Conservation (phyloP, 2,113 vertebrate species). For the Propithecus coquereli region DNA sequence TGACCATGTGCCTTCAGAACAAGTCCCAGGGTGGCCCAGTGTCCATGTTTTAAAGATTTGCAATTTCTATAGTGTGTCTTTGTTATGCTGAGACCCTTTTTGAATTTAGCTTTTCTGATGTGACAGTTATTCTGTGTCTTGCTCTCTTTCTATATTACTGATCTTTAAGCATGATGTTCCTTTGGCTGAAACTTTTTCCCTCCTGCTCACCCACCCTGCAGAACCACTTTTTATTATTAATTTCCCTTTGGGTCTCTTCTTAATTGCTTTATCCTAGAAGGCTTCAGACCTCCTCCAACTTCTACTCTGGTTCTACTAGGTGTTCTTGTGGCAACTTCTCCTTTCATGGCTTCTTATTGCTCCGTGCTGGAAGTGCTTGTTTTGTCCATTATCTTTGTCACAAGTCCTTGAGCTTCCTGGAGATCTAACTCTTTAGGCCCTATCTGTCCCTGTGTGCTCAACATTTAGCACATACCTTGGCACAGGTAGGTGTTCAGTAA, state of each 20-base stretch:
- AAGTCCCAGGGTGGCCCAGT: not conserved
- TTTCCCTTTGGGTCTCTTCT: not conserved
- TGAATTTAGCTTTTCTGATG: not conserved
- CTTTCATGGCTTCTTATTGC: not conserved
- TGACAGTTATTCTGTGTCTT: not conserved
- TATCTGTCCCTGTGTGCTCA: not conserved
- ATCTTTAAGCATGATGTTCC: not conserved
- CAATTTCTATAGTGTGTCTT: not conserved
- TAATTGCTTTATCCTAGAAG: not conserved
- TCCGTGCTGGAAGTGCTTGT: not conserved
- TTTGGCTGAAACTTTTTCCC: not conserved
- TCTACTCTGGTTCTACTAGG: accelerated
- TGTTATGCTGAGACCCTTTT: not conserved
- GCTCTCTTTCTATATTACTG: not conserved
- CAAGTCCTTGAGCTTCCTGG: not conserved
- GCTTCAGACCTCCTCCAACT: not conserved
- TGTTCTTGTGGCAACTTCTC: not conserved
- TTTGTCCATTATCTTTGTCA: not conserved
- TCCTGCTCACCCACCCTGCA: not conserved
- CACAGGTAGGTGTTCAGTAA: not conserved
- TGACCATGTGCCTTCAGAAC: not conserved
- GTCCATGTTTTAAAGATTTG: not conserved
- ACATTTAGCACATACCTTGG: not conserved
- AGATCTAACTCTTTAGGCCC: not conserved
- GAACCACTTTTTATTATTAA: not conserved